Percentiles rank a stretch among this genome's conserved stretches.
Conservation (phyloP, 2,113 vertebrate genomes). For the Chamaetylas fuelleborni region DNA sequence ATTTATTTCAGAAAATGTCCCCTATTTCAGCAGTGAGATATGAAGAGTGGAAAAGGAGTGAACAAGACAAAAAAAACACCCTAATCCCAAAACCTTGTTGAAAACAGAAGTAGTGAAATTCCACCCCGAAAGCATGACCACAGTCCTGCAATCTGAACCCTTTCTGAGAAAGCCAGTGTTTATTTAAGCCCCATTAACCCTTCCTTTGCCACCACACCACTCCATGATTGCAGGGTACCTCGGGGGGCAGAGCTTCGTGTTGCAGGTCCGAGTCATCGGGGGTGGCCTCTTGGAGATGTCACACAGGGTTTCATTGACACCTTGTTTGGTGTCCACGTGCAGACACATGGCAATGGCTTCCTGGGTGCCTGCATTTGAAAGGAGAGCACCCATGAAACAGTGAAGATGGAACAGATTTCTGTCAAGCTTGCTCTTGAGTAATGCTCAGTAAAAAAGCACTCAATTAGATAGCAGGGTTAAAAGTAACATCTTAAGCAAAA, state of each 20-base stretch:
- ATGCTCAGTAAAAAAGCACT: background rate
- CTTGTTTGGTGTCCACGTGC: slow-evolving; percentile 71
- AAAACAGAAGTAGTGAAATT: slow-evolving; percentile 20
- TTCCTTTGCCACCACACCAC: background rate
- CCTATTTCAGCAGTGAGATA: slow-evolving; percentile 3
- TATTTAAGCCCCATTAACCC: background rate
- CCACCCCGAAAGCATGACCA: background rate
- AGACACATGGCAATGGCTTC: slow-evolving; percentile 85
- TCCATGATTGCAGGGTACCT: slow-evolving; percentile 70
- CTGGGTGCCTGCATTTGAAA: slow-evolving; percentile 78
- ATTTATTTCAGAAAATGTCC: slow-evolving; percentile 39
- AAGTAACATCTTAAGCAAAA: background rate
- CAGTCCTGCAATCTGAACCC: background rate
- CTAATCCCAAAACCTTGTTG: background rate
- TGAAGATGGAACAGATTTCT: background rate
- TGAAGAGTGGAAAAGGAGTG: background rate
- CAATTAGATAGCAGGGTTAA: background rate
- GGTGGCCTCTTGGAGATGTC: slow-evolving; percentile 76
- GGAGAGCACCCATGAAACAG: background rate
- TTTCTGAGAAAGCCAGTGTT: background rate
- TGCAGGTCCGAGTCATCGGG: slow-evolving; percentile 80
- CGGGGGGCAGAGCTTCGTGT: slow-evolving; percentile 80
- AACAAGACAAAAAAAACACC: background rate
- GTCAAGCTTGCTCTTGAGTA: background rate
- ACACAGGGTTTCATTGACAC: slow-evolving; percentile 77